These are phyloP conservation scores for Meandrina meandrites DNA, from an alignment of 92 coral and sea anemone genomes.

Conservation along the genomic window DNA sequence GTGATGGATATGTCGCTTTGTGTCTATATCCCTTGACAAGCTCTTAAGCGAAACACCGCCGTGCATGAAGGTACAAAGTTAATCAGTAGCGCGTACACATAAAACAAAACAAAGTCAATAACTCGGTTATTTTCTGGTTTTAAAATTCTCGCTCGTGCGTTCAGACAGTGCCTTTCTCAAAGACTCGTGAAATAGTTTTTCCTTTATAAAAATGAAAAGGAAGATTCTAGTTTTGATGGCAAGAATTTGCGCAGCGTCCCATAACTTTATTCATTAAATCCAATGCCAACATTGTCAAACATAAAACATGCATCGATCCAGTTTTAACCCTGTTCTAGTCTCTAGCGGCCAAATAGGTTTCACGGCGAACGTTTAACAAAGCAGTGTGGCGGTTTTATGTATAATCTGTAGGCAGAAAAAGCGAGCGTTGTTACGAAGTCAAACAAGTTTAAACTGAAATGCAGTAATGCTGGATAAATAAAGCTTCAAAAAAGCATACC, in stretches of 20 bases:
- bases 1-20: constrained; percentile 23
- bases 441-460: not conserved
- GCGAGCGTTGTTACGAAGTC: too few relatives aligned
- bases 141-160: not conserved
- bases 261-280: not conserved
- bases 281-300: not conserved
- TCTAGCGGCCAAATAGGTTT: not conserved
- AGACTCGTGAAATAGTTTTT: not conserved
- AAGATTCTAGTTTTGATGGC: not conserved
- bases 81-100: constrained; percentile 10
- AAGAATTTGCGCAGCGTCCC: not conserved
- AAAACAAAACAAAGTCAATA: constrained; percentile 16
- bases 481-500: not conserved
- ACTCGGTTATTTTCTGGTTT: not conserved
- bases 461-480: not conserved
- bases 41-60: not conserved
- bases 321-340: not conserved
- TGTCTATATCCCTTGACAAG: constrained; percentile 16
- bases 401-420: too few relatives aligned
- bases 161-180: not conserved
- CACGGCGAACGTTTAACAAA: too few relatives aligned
- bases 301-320: not conserved
- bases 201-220: not conserved
- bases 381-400: too few relatives aligned
- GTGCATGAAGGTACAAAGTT: constrained; percentile 17